A percentile compares a stretch with the other conserved stretches of the same genome.
Conservation (phyloP, 37 sponge, comb jelly and placozoan genomes). For the Ianthella basta region DNA sequence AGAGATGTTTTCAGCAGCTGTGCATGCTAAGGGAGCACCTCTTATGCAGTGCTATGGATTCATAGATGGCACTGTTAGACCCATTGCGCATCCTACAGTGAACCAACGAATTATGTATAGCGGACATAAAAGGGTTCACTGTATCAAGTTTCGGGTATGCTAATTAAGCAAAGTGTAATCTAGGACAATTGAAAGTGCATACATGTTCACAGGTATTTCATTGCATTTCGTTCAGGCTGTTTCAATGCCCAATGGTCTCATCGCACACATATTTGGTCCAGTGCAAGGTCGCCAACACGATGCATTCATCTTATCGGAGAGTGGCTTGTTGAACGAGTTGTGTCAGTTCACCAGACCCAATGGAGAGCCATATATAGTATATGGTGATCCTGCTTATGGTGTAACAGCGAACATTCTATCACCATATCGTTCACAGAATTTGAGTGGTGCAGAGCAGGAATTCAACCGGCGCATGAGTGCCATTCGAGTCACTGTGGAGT, state of each 20-base stretch:
- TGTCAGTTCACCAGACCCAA: neutral
- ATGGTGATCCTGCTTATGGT: neutral
- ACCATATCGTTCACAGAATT: neutral
- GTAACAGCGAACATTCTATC: neutral
- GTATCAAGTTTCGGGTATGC: conserved; percentile 1
- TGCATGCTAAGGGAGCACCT: neutral
- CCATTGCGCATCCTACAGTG: neutral
- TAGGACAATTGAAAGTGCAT: neutral
- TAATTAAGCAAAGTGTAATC: too few relatives aligned
- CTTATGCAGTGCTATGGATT: neutral
- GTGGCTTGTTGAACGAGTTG: neutral
- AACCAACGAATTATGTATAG: conserved; percentile 17
- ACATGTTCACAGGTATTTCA: neutral
- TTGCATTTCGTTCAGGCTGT: conserved; percentile 6
- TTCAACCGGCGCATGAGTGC: neutral
- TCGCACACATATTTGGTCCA: neutral
- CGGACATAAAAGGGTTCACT: neutral
- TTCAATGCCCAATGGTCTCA: neutral
- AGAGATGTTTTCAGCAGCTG: neutral
- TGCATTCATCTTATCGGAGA: neutral
- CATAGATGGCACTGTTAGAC: conserved; percentile 13
- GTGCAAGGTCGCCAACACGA: neutral
- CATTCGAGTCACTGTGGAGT: too few relatives aligned
- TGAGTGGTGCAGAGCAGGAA: neutral
- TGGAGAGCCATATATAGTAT: neutral